phyloP scores from a whole-genome alignment of 2,888 invertebrate genomes.

The Aphidius colemani region DNA sequence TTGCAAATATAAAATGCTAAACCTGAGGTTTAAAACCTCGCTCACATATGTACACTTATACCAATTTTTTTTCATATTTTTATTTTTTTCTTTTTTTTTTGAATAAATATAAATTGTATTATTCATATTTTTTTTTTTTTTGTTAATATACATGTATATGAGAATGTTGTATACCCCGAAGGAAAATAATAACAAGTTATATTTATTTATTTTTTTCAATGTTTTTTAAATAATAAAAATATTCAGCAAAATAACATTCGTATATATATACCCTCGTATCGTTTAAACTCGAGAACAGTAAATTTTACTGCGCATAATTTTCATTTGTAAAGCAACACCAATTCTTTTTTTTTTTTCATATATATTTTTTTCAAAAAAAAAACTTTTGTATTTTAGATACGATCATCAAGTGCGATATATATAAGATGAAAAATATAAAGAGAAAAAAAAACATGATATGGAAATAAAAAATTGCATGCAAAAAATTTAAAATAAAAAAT shows the following conservation, averaged over 20 bases:
- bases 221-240: constrained; percentile 3
- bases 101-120: too few species aligned
- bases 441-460: not conserved
- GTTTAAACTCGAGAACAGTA: constrained; percentile 20
- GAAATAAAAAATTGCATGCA: not conserved
- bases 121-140: too few species aligned
- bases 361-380: constrained; percentile 8
- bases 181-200: not conserved
- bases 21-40: too few species aligned
- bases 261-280: not conserved
- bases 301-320: constrained; percentile 37
- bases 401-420: not conserved
- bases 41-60: too few species aligned
- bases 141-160: too few species aligned
- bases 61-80: too few species aligned
- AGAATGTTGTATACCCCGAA: not conserved
- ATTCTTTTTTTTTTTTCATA: not conserved
- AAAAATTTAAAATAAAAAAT: not conserved
- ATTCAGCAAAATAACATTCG: constrained; percentile 8
- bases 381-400: not conserved
- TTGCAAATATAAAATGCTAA: not conserved
- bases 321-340: constrained; percentile 29
- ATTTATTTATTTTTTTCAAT: not conserved
- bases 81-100: too few species aligned
- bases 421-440: constrained; percentile 8